Percentiles rank a stretch among this genome's conserved stretches.
These are phyloP conservation scores for Astropecten irregularis DNA, from an alignment of 53 echinoderm and acorn worm genomes.

Conservation along the genomic window DNA sequence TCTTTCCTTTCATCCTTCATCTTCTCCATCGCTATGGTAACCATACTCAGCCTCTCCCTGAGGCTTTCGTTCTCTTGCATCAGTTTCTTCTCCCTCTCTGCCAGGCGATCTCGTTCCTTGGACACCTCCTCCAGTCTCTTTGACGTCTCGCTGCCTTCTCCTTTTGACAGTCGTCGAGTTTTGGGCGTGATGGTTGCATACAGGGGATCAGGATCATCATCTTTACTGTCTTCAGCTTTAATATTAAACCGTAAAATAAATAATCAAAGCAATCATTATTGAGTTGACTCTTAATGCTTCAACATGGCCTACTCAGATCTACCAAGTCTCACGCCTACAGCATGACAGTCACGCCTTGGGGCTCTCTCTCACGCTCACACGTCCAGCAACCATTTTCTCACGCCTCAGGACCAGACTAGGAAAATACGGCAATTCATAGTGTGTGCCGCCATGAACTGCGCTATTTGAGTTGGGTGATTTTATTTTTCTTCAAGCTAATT, in stretches of 20 bases:
- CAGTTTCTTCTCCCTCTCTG: conserved; percentile 1
- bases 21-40: conserved; percentile 69
- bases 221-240: conserved; percentile 7
- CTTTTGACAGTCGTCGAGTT: neutral
- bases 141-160: neutral
- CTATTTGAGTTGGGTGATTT: no score
- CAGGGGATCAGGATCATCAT: neutral
- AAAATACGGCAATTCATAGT: no score
- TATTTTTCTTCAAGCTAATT: no score
- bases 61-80: conserved; percentile 45
- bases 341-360: no score
- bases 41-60: conserved; percentile 22
- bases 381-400: no score
- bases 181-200: conserved; percentile 34
- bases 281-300: no score
- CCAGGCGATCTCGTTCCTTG: neutral
- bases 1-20: conserved; percentile 56
- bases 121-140: conserved; percentile 10
- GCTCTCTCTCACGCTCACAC: no score
- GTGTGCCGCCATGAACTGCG: no score
- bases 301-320: no score
- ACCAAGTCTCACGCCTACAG: no score
- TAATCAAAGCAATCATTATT: no score
- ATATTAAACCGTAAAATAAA: neutral
- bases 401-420: no score